Conservation (phyloP, 2,797 vertebrate genomes). For the Dallia pectoralis region DNA sequence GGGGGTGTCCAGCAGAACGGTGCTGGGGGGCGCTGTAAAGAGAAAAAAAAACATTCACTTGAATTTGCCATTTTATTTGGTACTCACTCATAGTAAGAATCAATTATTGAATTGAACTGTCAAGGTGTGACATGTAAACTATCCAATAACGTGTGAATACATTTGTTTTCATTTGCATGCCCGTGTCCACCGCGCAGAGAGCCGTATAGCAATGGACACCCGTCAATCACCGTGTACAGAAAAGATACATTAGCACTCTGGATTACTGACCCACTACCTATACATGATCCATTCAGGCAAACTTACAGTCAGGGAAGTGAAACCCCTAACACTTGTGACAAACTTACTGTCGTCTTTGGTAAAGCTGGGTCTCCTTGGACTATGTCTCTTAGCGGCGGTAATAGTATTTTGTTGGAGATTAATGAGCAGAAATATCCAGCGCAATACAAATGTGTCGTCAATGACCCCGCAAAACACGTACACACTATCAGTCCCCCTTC, state of each 20-base stretch:
- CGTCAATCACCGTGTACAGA: constrained; percentile 22
- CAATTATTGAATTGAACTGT: constrained; percentile 23
- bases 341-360: constrained; percentile 72
- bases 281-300: constrained; percentile 38
- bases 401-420: constrained; percentile 28
- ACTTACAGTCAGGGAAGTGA: constrained; percentile 47
- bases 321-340: constrained; percentile 40
- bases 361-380: constrained; percentile 52
- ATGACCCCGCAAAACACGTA: constrained; percentile 65
- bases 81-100: not conserved
- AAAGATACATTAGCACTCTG: constrained; percentile 15
- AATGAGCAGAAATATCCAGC: constrained; percentile 28
- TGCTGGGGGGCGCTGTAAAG: constrained; percentile 54
- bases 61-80: constrained; percentile 10
- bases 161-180: constrained; percentile 35
- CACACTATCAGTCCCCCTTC: constrained; percentile 67
- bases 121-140: constrained; percentile 57
- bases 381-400: constrained; percentile 29
- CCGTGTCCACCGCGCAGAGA: constrained; percentile 32
- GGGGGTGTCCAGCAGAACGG: constrained; percentile 63
- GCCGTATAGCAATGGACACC: constrained; percentile 37
- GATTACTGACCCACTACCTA: constrained; percentile 22
- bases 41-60: constrained; percentile 41
- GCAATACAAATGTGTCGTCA: constrained; percentile 51
- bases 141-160: constrained; percentile 22